Conservation (phyloP, 2,797 vertebrate species). For the Tragelaphus eurycerus region DNA sequence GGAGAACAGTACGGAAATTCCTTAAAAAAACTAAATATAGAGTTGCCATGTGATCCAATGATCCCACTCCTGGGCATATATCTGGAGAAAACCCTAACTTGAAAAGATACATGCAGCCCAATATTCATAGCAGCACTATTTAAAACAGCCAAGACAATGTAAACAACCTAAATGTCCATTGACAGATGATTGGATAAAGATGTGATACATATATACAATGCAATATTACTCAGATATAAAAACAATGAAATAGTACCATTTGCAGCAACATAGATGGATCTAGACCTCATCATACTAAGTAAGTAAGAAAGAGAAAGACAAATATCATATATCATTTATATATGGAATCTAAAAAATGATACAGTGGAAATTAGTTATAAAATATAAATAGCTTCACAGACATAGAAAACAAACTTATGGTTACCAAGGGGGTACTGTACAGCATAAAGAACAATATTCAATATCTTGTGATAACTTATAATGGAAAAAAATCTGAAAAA, state of each 20-base stretch:
- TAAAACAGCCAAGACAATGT: background rate
- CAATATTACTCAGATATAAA: background rate
- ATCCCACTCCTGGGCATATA: background rate
- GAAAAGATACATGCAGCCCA: background rate
- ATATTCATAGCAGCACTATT: background rate
- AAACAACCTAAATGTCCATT: background rate
- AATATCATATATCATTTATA: background rate
- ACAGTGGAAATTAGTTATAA: background rate
- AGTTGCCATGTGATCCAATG: background rate
- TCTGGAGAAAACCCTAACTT: background rate
- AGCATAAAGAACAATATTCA: background rate
- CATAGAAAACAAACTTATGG: background rate
- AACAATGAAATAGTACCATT: background rate
- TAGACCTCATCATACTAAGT: background rate
- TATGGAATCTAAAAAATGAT: background rate
- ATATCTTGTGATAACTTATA: background rate
- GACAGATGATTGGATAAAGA: background rate
- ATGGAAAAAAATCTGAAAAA: background rate
- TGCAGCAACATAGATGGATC: background rate
- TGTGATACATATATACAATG: background rate
- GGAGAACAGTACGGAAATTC: background rate
- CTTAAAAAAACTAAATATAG: background rate
- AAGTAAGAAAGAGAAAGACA: background rate
- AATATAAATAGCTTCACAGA: background rate
- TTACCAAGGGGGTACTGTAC: background rate